Evolutionary conservation across 2,888 invertebrate species (phyloP).

Genomic region (Atethmia centrago): DNA sequence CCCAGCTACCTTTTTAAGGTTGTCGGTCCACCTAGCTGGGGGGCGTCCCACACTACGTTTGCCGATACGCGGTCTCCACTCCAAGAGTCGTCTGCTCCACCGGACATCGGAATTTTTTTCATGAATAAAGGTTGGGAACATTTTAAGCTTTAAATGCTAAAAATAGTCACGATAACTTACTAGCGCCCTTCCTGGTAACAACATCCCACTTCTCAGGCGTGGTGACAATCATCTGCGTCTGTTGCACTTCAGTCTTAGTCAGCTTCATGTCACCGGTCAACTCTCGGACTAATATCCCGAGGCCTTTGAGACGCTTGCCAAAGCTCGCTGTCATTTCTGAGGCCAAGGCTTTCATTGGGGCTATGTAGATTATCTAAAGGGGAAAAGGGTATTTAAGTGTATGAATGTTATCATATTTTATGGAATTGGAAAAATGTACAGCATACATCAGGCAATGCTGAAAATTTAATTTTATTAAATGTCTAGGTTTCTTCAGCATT

Average conservation of each 20-base stretch:
- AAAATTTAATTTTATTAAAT: not conserved
- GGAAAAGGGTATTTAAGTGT: not conserved
- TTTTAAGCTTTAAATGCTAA: too few relatives aligned
- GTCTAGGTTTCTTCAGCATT: not conserved
- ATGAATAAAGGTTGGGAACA: too few relatives aligned
- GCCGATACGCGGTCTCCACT: too few relatives aligned
- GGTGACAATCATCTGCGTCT: conserved; percentile 99
- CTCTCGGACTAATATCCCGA: conserved; percentile 97
- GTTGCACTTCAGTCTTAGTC: conserved; percentile 97
- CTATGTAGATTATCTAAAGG: conserved; percentile 97
- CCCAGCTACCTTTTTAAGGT: too few relatives aligned
- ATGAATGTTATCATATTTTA: not conserved
- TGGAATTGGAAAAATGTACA: not conserved
- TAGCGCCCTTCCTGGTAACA: conserved; percentile 98
- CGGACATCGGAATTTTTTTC: too few relatives aligned
- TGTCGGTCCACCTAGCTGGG: too few relatives aligned
- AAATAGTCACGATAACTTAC: conserved; percentile 74
- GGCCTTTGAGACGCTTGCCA: conserved; percentile 92
- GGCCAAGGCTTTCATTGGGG: conserved; percentile 99
- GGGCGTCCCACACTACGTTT: too few relatives aligned
- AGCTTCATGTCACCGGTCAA: conserved; percentile 99
- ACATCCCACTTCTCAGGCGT: conserved; percentile 99
- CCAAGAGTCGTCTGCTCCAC: too few relatives aligned
- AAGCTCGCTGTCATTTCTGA: conserved; percentile 99
- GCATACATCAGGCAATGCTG: not conserved